Evolutionary conservation across 2,888 invertebrate species (phyloP).

Genomic region (Achlya flavicornis): DNA sequence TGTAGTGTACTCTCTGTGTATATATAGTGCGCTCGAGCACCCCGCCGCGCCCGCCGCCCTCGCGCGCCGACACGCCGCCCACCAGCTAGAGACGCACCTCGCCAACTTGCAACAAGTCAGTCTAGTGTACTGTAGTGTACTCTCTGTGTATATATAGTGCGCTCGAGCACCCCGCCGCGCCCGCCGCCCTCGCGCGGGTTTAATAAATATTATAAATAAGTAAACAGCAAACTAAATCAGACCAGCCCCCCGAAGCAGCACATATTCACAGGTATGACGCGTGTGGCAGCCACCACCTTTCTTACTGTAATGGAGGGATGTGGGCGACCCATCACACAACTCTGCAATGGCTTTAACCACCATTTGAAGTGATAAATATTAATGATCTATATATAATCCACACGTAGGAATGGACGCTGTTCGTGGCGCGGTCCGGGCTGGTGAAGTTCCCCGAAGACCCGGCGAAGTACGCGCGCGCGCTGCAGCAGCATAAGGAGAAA

Average conservation of each 20-base stretch:
- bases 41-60: conserved; percentile 52
- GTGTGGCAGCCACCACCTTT: too few relatives aligned
- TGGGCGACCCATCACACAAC: too few relatives aligned
- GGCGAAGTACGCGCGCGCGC: conserved; percentile 63
- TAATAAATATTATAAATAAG: too few relatives aligned
- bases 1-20: background rate
- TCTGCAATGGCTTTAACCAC: too few relatives aligned
- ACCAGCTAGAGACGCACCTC: conserved; percentile 54
- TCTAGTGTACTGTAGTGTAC: background rate
- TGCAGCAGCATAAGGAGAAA: conserved; percentile 69
- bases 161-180: too few relatives aligned
- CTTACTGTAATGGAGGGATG: too few relatives aligned
- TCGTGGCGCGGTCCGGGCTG: conserved; percentile 76
- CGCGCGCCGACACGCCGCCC: conserved; percentile 58
- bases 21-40: conserved; percentile 64
- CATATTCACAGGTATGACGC: too few relatives aligned
- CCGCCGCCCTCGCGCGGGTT: too few relatives aligned
- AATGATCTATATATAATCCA: background rate
- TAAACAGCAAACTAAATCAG: too few relatives aligned
- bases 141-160: too few relatives aligned
- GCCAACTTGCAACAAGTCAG: conserved; percentile 34
- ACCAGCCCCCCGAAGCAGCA: too few relatives aligned
- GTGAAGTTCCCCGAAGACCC: conserved; percentile 76
- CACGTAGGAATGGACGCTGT: conserved; percentile 78
- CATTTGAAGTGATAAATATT: too few relatives aligned